A percentile compares a stretch with the other conserved stretches of the same genome.
Evolutionary conservation across 2,797 vertebrate genomes (phyloP).

Genomic region (Triplophysa bombifrons): DNA sequence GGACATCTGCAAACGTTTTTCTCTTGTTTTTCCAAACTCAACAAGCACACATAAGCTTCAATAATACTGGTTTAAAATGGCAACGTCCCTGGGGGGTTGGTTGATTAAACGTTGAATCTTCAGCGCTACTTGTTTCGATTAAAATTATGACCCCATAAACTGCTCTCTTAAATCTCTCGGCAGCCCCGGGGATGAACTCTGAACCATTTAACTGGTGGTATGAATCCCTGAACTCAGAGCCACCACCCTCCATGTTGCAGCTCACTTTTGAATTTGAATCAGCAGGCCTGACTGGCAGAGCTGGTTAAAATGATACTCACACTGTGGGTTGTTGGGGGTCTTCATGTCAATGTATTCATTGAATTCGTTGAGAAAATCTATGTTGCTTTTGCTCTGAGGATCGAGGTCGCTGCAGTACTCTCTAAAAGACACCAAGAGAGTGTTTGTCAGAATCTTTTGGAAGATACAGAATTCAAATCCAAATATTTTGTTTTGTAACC

Average conservation of each 20-base stretch:
- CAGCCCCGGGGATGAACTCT: constrained; percentile 8
- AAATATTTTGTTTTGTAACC: not conserved
- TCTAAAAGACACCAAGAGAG: constrained; percentile 65
- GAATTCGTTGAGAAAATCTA: constrained; percentile 91
- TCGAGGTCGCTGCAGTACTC: constrained; percentile 90
- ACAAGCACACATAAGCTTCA: not conserved
- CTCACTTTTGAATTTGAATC: not conserved
- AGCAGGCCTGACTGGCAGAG: not conserved
- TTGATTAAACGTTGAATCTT: not conserved
- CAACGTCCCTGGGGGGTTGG: not conserved
- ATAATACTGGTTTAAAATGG: not conserved
- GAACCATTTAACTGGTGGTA: constrained; percentile 14
- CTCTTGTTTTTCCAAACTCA: not conserved
- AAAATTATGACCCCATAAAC: constrained; percentile 5
- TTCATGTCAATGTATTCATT: constrained; percentile 90
- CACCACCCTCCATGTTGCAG: not conserved
- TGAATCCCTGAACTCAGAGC: not conserved
- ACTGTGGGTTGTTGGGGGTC: constrained; percentile 86
- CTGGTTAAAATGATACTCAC: constrained; percentile 79
- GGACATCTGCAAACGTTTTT: not conserved
- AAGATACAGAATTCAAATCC: not conserved
- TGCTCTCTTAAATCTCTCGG: not conserved
- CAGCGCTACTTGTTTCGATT: not conserved
- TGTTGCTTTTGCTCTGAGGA: constrained; percentile 84
- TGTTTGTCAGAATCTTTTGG: not conserved